Evolutionary conservation across 2,113 vertebrate genomes (phyloP).

Genomic region (Sturnus vulgaris): DNA sequence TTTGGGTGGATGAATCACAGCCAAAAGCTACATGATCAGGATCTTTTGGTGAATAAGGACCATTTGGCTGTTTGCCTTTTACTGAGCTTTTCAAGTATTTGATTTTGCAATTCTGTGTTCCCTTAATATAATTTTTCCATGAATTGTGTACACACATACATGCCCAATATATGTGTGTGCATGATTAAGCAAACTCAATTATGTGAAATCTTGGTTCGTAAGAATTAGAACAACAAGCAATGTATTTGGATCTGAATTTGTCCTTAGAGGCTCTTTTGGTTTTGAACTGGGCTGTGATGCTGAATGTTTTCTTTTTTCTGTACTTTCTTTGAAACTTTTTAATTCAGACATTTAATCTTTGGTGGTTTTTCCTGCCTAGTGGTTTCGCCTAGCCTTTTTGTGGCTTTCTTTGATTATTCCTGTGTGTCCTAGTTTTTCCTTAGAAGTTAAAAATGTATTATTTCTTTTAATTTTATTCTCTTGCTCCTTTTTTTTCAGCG

Average conservation of each 20-base stretch:
- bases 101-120: not conserved
- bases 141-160: not conserved
- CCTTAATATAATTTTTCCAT: not conserved
- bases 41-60: not conserved
- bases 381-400: not conserved
- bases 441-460: not conserved
- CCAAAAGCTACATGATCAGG: not conserved
- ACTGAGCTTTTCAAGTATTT: not conserved
- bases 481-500: not conserved
- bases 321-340: not conserved
- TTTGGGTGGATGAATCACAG: slow-evolving; percentile 38
- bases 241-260: not conserved
- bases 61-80: not conserved
- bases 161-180: fast-evolving
- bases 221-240: not conserved
- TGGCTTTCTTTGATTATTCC: slow-evolving; percentile 34
- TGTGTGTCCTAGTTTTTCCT: slow-evolving; percentile 13
- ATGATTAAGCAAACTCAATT: not conserved
- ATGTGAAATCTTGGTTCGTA: not conserved
- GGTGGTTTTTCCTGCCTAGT: not conserved
- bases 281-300: not conserved
- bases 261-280: not conserved
- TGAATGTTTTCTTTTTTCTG: not conserved
- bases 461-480: not conserved
- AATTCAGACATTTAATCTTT: not conserved